phyloP scores from a whole-genome alignment of 2,113 vertebrate species.

The Pseudopodoces humilis region DNA sequence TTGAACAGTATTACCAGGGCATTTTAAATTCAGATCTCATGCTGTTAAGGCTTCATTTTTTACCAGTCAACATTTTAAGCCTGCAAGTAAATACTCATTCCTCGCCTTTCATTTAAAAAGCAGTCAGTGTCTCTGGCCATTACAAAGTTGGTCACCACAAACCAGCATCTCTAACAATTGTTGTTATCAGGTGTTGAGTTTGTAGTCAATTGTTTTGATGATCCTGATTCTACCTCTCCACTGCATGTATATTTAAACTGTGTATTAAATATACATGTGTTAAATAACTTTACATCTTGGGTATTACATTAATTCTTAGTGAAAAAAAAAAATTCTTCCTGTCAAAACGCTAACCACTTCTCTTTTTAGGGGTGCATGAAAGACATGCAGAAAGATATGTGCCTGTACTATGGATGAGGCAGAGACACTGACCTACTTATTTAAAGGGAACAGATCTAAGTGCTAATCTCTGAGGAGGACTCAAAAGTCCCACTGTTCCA shows the following conservation, averaged over 20 bases:
- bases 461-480: background rate
- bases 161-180: background rate
- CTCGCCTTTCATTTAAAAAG: background rate
- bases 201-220: background rate
- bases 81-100: background rate
- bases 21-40: background rate
- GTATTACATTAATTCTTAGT: background rate
- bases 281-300: background rate
- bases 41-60: background rate
- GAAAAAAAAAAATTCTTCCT: background rate
- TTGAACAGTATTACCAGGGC: background rate
- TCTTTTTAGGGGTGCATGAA: background rate
- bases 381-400: background rate
- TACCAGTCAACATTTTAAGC: background rate
- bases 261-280: background rate
- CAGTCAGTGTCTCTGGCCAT: background rate
- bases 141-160: background rate
- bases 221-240: background rate
- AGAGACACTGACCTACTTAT: background rate
- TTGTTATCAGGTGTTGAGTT: background rate
- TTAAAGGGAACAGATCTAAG: background rate
- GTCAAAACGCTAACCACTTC: background rate
- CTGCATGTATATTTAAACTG: background rate
- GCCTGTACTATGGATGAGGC: background rate
- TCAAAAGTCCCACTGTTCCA: background rate